These are phyloP conservation scores for Heterotis niloticus DNA, from an alignment of 2,113 vertebrate genomes.

Conservation along the genomic window DNA sequence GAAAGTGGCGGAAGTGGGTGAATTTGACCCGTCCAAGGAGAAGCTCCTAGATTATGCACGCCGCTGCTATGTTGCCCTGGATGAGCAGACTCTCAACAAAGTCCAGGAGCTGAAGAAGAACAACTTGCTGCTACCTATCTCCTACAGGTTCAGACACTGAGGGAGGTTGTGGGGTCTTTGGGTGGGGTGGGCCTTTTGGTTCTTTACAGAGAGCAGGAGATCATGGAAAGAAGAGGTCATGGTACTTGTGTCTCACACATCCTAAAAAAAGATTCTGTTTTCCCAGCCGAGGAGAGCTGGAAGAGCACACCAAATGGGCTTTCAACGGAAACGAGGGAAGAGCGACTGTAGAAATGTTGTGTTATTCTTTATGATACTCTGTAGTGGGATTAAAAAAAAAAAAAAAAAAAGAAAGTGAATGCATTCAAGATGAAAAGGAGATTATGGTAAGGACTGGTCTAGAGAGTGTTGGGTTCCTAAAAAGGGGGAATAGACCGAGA, in stretches of 20 bases:
- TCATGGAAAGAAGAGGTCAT: neutral
- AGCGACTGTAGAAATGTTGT: too few relatives aligned
- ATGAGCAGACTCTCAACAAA: constrained; percentile 78
- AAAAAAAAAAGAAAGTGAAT: too few relatives aligned
- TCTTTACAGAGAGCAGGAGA: constrained; percentile 7
- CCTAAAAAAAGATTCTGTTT: neutral
- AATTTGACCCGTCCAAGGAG: constrained; percentile 84
- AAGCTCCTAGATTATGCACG: constrained; percentile 83
- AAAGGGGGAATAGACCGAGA: too few relatives aligned
- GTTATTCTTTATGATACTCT: too few relatives aligned
- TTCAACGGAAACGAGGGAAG: neutral
- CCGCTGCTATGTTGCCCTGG: constrained; percentile 78
- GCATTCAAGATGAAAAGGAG: too few relatives aligned
- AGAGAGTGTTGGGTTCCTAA: too few relatives aligned
- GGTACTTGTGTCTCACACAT: neutral
- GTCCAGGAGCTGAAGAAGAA: constrained; percentile 86
- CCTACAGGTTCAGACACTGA: constrained; percentile 78
- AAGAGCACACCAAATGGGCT: neutral
- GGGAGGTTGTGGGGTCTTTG: constrained; percentile 16
- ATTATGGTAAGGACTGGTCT: too few relatives aligned
- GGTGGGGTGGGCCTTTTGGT: neutral
- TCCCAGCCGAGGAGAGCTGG: neutral
- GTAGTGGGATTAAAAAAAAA: too few relatives aligned
- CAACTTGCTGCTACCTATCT: constrained; percentile 83
- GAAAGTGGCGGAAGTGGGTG: constrained; percentile 79